Evolutionary conservation across 2,113 vertebrate species (phyloP).

Genomic region (Marmota monax): DNA sequence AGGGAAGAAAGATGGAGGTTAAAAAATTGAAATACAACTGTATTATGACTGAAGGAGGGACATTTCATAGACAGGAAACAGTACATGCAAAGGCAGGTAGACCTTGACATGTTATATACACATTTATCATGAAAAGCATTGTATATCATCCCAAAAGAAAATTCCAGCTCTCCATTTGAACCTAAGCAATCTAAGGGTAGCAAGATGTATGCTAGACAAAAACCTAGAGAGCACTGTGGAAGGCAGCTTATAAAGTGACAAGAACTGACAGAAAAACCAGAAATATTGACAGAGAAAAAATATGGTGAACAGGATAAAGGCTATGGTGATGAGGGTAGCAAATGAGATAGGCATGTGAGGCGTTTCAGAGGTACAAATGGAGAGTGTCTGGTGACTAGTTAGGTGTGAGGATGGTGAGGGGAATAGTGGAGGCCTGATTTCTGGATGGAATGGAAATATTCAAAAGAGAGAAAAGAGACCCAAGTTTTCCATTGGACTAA

Average conservation of each 20-base stretch:
- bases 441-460: not conserved
- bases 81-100: not conserved
- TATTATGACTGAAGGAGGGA: not conserved
- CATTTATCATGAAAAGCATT: not conserved
- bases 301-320: not conserved
- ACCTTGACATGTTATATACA: not conserved
- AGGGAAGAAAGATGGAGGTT: not conserved
- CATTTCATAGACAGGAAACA: not conserved
- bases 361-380: not conserved
- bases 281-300: not conserved
- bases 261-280: not conserved
- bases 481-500: not conserved
- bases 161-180: not conserved
- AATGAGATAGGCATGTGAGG: not conserved
- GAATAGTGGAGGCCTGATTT: not conserved
- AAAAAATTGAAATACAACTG: not conserved
- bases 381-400: not conserved
- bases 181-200: not conserved
- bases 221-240: not conserved
- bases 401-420: not conserved
- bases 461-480: not conserved
- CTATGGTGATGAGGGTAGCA: not conserved
- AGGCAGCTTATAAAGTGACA: not conserved
- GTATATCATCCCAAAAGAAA: not conserved
- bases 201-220: not conserved